Base-by-base conservation (phyloP, 2,797 vertebrate species). In the Odontamblyopus lacepedii region DNA sequence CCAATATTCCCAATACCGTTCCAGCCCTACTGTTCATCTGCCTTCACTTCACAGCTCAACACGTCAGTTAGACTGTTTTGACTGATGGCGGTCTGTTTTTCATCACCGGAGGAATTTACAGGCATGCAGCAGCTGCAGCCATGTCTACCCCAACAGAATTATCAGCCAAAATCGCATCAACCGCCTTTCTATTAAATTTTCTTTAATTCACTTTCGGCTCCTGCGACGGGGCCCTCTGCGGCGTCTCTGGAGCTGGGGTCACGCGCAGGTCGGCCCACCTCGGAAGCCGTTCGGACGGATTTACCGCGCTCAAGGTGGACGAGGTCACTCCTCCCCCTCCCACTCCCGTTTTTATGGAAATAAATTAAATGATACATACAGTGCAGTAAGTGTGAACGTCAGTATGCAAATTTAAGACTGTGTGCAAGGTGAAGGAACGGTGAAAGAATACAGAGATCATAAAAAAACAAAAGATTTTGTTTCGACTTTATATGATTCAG, bases 281-380 rank as follows among this genome's bases (percentile, higher is more conserved):
- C 83, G 15, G 85, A 89, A 78, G 87, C 81, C 81, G 83, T 72
- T 81, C 75, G 35, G 78, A 77, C 76, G 83, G 86, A 89, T 89
- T 89, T 85, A 89, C 89, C 78, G 87, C 83, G 79, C 75, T 6
- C 11, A 72, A 74, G 79, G 79, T 69, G 80, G 79, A 85, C 74
- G 0, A 82, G 84, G 81, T 88, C 83, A 61, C 32, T 73, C 66
- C 75, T 63, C 35, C 61, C 30, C 65, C 35, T 38, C 44, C 44
- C 41, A 3, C 41, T 48, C 44, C 2, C 16, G 12, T 15, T 48
- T 48, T 48, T 15, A 48, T 15, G 4, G 15, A 15, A 48, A 48
- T 48, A 15, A 48, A 48, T 48, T 48, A 48, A 48, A 48, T 48
- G 44, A 48, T 48, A 48, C 2, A 4, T 15, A 48, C 7, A 38